Conservation (phyloP, 2,113 vertebrate species). For the Phrynosoma platyrhinos region DNA sequence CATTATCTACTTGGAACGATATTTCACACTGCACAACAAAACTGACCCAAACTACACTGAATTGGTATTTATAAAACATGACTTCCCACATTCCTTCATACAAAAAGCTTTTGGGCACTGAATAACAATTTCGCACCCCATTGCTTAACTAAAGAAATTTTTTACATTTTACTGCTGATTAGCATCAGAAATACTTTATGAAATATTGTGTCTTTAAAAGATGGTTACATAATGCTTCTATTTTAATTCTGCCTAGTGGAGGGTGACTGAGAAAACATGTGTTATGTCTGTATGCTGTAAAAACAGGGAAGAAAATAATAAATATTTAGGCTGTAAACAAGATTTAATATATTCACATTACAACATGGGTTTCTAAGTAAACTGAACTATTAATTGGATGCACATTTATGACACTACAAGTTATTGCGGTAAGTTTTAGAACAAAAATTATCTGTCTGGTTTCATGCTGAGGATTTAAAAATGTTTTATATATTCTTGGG, state of each 20-base stretch:
- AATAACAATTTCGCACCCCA: neutral
- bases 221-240: slow-evolving; percentile 35
- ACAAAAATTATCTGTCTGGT: neutral
- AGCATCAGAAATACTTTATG: neutral
- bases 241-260: slow-evolving; percentile 44
- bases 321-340: slow-evolving; percentile 36
- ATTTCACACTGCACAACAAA: slow-evolving; percentile 36
- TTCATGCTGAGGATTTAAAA: neutral
- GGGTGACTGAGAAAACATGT: slow-evolving; percentile 29
- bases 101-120: neutral
- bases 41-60: slow-evolving; percentile 25
- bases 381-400: neutral
- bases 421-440: neutral
- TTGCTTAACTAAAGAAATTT: neutral
- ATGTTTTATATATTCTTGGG: neutral
- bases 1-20: neutral
- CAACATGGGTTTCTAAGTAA: neutral
- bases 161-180: slow-evolving; percentile 25
- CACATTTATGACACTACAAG: neutral
- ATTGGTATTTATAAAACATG: neutral
- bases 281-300: neutral
- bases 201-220: slow-evolving; percentile 34
- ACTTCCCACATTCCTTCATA: no score
- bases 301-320: slow-evolving; percentile 24
- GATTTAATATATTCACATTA: slow-evolving; percentile 21